Conservation (phyloP, 2,797 vertebrate genomes). For the Salarias fasciatus region DNA sequence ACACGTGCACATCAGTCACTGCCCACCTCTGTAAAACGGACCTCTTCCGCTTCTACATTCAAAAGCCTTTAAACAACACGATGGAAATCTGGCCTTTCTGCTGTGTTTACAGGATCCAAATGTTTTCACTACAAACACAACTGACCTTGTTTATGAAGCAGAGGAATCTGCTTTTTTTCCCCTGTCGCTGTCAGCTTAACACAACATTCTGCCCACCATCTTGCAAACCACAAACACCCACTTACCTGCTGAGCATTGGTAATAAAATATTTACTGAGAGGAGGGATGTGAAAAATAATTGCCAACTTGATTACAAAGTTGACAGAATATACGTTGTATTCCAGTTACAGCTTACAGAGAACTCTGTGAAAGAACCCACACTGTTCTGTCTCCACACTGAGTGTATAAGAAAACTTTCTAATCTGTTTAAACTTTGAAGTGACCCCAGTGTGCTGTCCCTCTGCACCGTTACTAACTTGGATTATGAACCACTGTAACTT, state of each 20-base stretch:
- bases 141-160: constrained; percentile 72
- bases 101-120: constrained; percentile 72
- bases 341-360: too few species aligned
- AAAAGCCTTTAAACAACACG: constrained; percentile 43
- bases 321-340: constrained; percentile 16
- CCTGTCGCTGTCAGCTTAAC: constrained; percentile 63
- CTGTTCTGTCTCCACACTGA: too few species aligned
- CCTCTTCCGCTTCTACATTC: constrained; percentile 26
- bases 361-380: too few species aligned
- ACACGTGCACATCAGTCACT: constrained; percentile 36
- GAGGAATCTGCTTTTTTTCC: constrained; percentile 52
- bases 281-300: constrained; percentile 37
- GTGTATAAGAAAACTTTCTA: too few species aligned
- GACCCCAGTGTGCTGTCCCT: too few species aligned
- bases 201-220: constrained; percentile 55
- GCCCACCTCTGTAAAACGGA: constrained; percentile 34
- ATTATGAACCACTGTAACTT: too few species aligned
- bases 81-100: constrained; percentile 50
- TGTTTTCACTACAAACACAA: constrained; percentile 72
- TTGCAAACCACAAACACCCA: constrained; percentile 48
- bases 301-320: constrained; percentile 26
- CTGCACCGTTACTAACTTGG: too few species aligned
- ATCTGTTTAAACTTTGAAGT: too few species aligned
- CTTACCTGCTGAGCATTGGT: constrained; percentile 53
- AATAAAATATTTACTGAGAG: constrained; percentile 54